Evolutionary conservation across 2,888 invertebrate genomes (phyloP).

Genomic region (Atethmia centrago): DNA sequence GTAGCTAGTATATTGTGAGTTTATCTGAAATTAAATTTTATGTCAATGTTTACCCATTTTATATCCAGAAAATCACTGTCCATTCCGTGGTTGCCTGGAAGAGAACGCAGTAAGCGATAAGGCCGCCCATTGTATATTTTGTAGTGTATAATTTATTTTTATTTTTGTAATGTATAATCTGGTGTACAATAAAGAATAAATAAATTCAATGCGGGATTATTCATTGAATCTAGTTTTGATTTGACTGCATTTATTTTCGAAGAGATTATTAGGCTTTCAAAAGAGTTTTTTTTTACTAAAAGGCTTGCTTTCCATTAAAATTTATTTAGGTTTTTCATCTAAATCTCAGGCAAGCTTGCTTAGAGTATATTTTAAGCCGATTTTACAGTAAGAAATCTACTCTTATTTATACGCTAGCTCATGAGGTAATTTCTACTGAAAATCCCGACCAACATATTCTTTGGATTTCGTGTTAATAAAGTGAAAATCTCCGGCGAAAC

Average conservation of each 20-base stretch:
- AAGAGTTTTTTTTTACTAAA: not conserved
- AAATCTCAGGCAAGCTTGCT: not conserved
- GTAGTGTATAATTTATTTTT: too few species aligned
- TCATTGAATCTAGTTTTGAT: not conserved
- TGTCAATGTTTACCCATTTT: too few species aligned
- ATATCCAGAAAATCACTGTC: too few species aligned
- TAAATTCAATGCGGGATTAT: not conserved
- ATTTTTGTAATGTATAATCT: too few species aligned
- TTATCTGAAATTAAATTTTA: not conserved
- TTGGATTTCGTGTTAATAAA: slow-evolving; percentile 29
- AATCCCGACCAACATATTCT: not conserved
- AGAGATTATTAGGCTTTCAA: not conserved
- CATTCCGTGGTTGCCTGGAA: too few species aligned
- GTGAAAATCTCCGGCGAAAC: slow-evolving; percentile 31
- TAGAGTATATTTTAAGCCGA: not conserved
- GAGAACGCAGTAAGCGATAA: too few species aligned
- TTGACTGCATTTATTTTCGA: not conserved
- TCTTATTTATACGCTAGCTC: not conserved
- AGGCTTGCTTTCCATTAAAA: not conserved
- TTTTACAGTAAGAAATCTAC: not conserved
- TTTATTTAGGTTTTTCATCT: not conserved
- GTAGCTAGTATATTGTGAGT: not conserved
- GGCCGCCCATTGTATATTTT: too few species aligned
- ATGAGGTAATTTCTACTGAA: not conserved
- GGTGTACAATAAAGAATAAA: too few species aligned